Percentiles rank a stretch among this genome's conserved stretches.
Evolutionary conservation across 2,888 invertebrate species (phyloP).

Genomic region (Trissoscelio sp.): DNA sequence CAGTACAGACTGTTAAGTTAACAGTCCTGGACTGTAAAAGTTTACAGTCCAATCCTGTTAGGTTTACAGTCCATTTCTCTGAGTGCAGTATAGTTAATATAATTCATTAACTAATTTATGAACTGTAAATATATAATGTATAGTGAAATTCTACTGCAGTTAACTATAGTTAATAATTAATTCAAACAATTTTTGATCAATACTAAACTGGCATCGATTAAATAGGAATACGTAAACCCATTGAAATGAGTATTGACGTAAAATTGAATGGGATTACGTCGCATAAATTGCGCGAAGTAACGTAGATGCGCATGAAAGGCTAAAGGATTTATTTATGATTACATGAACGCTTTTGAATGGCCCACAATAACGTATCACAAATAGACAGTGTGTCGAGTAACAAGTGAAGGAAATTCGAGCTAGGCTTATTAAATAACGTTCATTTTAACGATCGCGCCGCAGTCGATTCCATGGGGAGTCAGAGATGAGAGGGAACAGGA

Average conservation of each 20-base stretch:
- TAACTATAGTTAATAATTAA: too few species aligned
- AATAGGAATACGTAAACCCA: neutral
- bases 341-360: slow-evolving; percentile 34
- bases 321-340: slow-evolving; percentile 33
- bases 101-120: too few species aligned
- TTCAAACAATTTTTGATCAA: too few species aligned
- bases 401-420: slow-evolving; percentile 46
- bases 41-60: too few species aligned
- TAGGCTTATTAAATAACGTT: slow-evolving; percentile 53
- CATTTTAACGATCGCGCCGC: slow-evolving; percentile 43
- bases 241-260: slow-evolving; percentile 23
- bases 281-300: slow-evolving; percentile 19
- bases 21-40: too few species aligned
- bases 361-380: slow-evolving; percentile 19
- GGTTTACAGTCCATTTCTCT: too few species aligned
- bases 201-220: too few species aligned
- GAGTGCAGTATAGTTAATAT: too few species aligned
- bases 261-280: slow-evolving; percentile 26
- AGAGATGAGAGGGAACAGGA: slow-evolving; percentile 27
- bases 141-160: too few species aligned
- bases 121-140: too few species aligned
- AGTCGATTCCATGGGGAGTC: slow-evolving; percentile 43
- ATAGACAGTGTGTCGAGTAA: slow-evolving; percentile 20
- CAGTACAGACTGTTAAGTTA: too few species aligned
- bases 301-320: slow-evolving; percentile 18